Evolutionary conservation across 2,888 invertebrate species (phyloP), one percentile per base, ranked within the genome.

Genomic region (Phymatocera aterrima): DNA sequence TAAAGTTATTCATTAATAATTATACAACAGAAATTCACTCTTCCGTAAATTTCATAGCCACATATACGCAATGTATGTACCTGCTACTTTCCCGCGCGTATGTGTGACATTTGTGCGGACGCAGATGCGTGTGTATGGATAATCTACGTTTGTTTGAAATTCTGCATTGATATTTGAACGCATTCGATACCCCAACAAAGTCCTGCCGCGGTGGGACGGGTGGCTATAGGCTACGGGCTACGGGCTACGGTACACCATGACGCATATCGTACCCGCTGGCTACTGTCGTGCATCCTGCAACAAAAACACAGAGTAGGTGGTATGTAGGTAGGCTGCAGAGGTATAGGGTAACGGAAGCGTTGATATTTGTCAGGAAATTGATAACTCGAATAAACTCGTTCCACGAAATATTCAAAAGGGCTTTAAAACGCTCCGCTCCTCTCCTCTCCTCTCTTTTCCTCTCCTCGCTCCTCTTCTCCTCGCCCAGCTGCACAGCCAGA

Each of bases 281-380:
- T 57, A 21, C 57, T 28, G 4, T 4, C 40, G 4, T 40, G 40
- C 40, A 40, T 40, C 40, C 40, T 40, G 57, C 15, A 57, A 57
- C 57, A 57, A 57, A 57, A 57, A 57, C 57, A 57, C 40, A 40
- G 10, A 57, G 57, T 28, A 57, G 28, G 12, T 57, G 57, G 28
- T 28, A 57, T 18, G 10, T 12, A 24, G 46, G 37, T 37, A 37
- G 37, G 48, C 18, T 51, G 5, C 1, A 10, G 12, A 12, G 3
- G n/a, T 28, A 57, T 24, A 15, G 43, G 46, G 72, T 51, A 51
- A 79, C 85, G 88, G 87, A 87, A 87, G 88, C 85, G 85, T 86
- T 87, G 89, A 89, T 89, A 88, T 89, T 89, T 88, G 88, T 88
- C 88, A 87, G 88, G 86, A 88, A 89, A 89, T 89, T 88, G 89